These are phyloP conservation scores for Sorex araneus DNA, from an alignment of 2,113 vertebrate genomes.

Conservation along the genomic window DNA sequence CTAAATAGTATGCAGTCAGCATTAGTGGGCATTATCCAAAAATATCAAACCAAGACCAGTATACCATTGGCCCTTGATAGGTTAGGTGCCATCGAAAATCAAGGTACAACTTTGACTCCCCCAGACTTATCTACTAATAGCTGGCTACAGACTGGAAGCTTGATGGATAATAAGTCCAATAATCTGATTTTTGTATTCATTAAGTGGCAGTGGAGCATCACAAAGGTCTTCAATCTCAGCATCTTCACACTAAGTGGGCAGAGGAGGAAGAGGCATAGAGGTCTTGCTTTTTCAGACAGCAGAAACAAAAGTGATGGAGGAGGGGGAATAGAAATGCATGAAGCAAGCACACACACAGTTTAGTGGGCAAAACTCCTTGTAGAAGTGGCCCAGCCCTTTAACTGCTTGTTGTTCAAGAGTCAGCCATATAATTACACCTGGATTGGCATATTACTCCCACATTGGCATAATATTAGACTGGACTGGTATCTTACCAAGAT, in stretches of 20 bases:
- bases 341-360: background rate
- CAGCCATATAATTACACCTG: background rate
- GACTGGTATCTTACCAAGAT: background rate
- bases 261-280: background rate
- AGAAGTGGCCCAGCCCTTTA: background rate
- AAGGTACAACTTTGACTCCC: background rate
- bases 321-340: background rate
- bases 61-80: background rate
- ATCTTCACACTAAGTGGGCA: background rate
- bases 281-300: background rate
- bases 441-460: too few relatives aligned
- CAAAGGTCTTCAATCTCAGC: background rate
- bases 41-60: background rate
- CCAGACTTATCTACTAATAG: background rate
- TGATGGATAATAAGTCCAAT: background rate
- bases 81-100: background rate
- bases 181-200: background rate
- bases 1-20: background rate
- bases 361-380: background rate
- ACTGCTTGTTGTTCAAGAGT: background rate
- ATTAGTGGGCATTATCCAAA: background rate
- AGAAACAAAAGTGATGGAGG: background rate
- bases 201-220: background rate
- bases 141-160: background rate
- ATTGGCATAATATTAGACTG: background rate